These are phyloP conservation scores for Ceyx margarethae DNA, from an alignment of 2,113 vertebrate genomes.

Conservation along the genomic window DNA sequence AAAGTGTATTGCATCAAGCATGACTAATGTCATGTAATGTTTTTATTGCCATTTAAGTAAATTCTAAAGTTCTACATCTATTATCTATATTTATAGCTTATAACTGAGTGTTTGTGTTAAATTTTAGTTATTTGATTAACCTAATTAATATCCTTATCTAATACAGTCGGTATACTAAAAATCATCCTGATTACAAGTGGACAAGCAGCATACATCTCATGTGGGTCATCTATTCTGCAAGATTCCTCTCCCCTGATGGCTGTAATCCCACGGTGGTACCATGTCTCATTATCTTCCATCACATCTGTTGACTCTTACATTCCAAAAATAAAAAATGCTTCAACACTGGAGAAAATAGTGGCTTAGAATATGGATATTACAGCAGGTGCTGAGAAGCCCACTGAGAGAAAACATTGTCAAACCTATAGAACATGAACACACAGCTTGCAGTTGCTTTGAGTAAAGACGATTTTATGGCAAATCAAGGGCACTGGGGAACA, in stretches of 20 bases:
- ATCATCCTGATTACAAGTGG: neutral
- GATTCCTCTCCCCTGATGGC: neutral
- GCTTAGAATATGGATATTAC: conserved; percentile 41
- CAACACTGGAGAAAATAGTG: neutral
- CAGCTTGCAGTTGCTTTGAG: conserved; percentile 36
- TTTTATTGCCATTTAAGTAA: neutral
- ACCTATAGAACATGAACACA: conserved; percentile 15
- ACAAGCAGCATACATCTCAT: neutral
- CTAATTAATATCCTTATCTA: neutral
- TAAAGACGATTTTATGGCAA: conserved; percentile 47
- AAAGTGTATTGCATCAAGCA: neutral
- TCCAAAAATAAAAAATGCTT: conserved; percentile 32
- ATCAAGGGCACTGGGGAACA: conserved; percentile 23
- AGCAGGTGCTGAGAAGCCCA: conserved; percentile 38
- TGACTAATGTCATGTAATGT: neutral
- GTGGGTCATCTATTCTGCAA: neutral
- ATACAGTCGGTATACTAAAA: neutral
- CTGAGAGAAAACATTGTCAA: conserved; percentile 40
- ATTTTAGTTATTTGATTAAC: neutral
- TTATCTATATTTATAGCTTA: neutral
- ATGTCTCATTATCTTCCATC: conserved; percentile 27
- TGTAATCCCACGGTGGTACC: neutral
- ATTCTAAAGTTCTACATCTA: neutral
- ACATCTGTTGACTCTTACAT: conserved; percentile 38
- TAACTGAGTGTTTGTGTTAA: neutral